phyloP scores from a whole-genome alignment of 2,797 vertebrate species.

The Botia kubotai region DNA sequence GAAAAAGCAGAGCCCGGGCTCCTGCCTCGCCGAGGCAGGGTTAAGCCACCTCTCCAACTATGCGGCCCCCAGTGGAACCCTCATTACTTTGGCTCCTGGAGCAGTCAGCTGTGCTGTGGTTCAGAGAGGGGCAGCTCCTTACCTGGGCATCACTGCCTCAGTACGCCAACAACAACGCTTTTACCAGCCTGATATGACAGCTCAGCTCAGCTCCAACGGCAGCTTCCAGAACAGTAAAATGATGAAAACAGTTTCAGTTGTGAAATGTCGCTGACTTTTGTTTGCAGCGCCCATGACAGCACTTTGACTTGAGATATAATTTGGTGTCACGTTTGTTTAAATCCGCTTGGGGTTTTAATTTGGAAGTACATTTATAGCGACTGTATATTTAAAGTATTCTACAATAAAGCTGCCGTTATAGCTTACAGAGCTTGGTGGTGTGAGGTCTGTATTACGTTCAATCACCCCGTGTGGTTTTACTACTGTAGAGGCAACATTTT shows the following conservation, averaged over 20 bases:
- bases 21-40: constrained; percentile 70
- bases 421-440: constrained; percentile 1
- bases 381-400: neutral
- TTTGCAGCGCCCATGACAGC: neutral
- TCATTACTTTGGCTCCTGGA: constrained; percentile 78
- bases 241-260: constrained; percentile 3
- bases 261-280: constrained; percentile 9
- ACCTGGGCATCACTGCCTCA: constrained; percentile 65
- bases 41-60: constrained; percentile 77
- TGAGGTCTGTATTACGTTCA: constrained; percentile 8
- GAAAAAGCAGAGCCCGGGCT: constrained; percentile 67
- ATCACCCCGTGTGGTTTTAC: constrained; percentile 10
- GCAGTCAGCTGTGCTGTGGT: constrained; percentile 63
- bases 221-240: neutral
- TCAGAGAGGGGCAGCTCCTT: constrained; percentile 66
- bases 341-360: neutral
- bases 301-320: constrained; percentile 1
- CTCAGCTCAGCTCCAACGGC: constrained; percentile 59
- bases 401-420: constrained; percentile 15
- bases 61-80: constrained; percentile 77
- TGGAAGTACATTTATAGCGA: neutral
- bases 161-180: constrained; percentile 58
- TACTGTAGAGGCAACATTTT: constrained; percentile 14
- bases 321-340: constrained; percentile 6
- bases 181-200: constrained; percentile 72